phyloP scores from a whole-genome alignment of 2,797 vertebrate genomes.

The Scyliorhinus canicula region DNA sequence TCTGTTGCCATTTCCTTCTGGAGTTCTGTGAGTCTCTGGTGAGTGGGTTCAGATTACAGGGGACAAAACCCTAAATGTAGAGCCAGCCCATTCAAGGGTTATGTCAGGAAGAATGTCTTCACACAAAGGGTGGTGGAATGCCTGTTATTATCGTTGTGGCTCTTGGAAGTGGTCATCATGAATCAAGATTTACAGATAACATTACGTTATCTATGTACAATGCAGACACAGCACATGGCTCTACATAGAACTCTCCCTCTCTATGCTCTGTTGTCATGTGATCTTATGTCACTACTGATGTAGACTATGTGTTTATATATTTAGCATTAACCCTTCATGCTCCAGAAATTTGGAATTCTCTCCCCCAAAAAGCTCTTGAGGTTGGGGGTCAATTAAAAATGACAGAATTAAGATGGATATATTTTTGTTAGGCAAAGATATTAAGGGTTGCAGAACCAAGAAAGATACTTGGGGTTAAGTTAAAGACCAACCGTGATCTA shows the following conservation, averaged over 20 bases:
- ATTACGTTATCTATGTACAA: too few species aligned
- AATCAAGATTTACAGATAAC: too few species aligned
- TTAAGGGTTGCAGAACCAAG: not conserved
- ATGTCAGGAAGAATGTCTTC: not conserved
- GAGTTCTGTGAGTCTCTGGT: not conserved
- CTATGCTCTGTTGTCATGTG: too few species aligned
- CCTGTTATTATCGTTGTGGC: too few species aligned
- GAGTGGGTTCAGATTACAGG: not conserved
- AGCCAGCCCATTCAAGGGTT: not conserved
- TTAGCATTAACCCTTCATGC: too few species aligned
- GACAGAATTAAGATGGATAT: not conserved
- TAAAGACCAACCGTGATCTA: not conserved
- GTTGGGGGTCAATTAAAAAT: not conserved
- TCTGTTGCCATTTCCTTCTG: not conserved
- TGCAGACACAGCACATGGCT: too few species aligned
- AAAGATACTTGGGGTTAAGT: not conserved
- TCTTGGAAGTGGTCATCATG: too few species aligned
- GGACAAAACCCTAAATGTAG: not conserved
- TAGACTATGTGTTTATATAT: too few species aligned
- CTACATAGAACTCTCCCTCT: too few species aligned
- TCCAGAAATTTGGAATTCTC: not conserved
- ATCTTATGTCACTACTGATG: too few species aligned
- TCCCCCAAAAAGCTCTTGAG: not conserved
- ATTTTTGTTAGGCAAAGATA: not conserved
- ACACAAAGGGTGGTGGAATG: too few species aligned